A percentile compares a stretch with the other conserved stretches of the same genome.
phyloP scores from a whole-genome alignment of 2,113 vertebrate genomes.

The Onychostoma macrolepis region DNA sequence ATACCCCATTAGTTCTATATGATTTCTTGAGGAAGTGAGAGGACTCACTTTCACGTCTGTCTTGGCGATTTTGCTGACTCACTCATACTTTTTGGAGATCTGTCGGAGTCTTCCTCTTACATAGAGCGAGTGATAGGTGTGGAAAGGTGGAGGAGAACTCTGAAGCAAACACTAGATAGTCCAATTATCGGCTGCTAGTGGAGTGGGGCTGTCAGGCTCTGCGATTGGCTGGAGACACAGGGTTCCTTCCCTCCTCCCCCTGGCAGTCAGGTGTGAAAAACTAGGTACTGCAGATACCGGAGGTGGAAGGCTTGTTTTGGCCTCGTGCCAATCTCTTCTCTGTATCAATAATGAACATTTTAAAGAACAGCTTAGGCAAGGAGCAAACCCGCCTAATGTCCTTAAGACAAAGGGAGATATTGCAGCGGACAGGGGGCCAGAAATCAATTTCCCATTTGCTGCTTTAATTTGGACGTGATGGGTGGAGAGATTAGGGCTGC shows the following conservation, averaged over 20 bases:
- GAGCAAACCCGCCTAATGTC: slow-evolving; percentile 79
- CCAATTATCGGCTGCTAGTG: background rate
- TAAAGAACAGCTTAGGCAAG: slow-evolving; percentile 81
- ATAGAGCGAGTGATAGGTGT: slow-evolving; percentile 8
- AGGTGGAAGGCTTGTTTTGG: slow-evolving; percentile 64
- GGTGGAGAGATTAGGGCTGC: slow-evolving; percentile 79
- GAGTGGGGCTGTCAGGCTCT: background rate
- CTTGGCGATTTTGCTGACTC: slow-evolving; percentile 73
- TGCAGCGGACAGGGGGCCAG: slow-evolving; percentile 77
- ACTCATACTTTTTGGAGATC: slow-evolving; percentile 55
- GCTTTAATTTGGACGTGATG: slow-evolving; percentile 83
- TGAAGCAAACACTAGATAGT: background rate
- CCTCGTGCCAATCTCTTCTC: slow-evolving; percentile 65
- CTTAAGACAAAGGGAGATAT: slow-evolving; percentile 86
- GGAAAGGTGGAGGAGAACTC: slow-evolving; percentile 14
- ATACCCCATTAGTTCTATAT: slow-evolving; percentile 71
- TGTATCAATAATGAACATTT: slow-evolving; percentile 80
- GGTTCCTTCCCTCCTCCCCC: slow-evolving; percentile 1
- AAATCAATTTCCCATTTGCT: slow-evolving; percentile 87
- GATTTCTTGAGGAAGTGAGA: slow-evolving; percentile 62
- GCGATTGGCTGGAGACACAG: slow-evolving; percentile 33
- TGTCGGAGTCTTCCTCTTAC: slow-evolving; percentile 41
- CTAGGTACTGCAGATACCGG: slow-evolving; percentile 8
- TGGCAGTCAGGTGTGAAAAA: slow-evolving; percentile 53
- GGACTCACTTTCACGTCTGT: slow-evolving; percentile 60